A percentile compares a stretch with the other conserved stretches of the same genome.
These are phyloP conservation scores for Serranus cabrilla DNA, from an alignment of 2,797 vertebrate genomes.

Conservation along the genomic window DNA sequence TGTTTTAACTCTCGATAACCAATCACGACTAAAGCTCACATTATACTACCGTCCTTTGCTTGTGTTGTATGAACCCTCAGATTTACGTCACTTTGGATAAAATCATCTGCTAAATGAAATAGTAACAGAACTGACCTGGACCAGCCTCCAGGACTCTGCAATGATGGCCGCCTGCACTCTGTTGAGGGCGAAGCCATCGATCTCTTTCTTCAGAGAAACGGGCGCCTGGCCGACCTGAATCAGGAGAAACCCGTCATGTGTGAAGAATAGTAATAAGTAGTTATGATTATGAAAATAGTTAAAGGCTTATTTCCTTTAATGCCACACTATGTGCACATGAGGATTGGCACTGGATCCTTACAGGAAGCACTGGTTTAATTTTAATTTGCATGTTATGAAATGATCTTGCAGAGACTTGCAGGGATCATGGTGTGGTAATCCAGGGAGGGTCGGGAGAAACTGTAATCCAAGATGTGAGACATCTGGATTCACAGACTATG, in stretches of 20 bases:
- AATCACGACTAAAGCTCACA: too few species aligned
- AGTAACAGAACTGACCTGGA: constrained; percentile 85
- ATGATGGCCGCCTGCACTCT: constrained; percentile 95
- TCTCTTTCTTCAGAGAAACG: constrained; percentile 90
- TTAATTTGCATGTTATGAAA: background rate
- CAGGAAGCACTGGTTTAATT: background rate
- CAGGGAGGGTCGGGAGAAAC: background rate
- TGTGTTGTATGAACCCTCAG: too few species aligned
- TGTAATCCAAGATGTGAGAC: background rate
- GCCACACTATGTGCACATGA: background rate
- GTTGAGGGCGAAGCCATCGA: constrained; percentile 95
- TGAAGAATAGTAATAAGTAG: background rate
- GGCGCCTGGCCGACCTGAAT: constrained; percentile 91
- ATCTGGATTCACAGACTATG: background rate
- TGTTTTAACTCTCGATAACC: too few species aligned
- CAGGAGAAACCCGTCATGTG: constrained; percentile 12
- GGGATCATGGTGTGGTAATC: background rate
- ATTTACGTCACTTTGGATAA: too few species aligned
- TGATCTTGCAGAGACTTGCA: constrained; percentile 2
- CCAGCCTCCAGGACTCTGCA: constrained; percentile 96
- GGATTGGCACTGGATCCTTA: background rate
- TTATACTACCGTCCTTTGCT: too few species aligned
- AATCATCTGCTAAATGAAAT: too few species aligned
- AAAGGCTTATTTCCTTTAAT: background rate
- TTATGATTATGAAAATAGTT: background rate